A percentile compares a stretch with the other conserved stretches of the same genome.
These are phyloP conservation scores for Microctonus hyperodae DNA, from an alignment of 2,888 invertebrate species.

Conservation along the genomic window DNA sequence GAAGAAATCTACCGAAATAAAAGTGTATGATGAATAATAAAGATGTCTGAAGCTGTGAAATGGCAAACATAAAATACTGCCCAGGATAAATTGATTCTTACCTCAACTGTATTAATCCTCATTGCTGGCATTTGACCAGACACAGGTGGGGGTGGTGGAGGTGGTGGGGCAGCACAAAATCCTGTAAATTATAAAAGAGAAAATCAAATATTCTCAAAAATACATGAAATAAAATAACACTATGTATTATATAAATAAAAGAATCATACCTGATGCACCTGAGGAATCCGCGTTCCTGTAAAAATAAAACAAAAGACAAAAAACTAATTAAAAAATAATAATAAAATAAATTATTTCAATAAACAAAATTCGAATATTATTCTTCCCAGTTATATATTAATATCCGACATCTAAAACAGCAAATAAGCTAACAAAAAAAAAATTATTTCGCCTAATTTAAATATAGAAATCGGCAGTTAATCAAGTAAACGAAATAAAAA, in stretches of 20 bases:
- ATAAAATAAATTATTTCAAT: background rate
- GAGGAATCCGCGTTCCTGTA: constrained; percentile 48
- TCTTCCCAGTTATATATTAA: background rate
- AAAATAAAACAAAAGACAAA: constrained; percentile 25
- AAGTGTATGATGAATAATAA: background rate
- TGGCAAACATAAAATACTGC: constrained; percentile 19
- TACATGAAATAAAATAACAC: too few species aligned
- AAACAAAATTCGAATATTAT: background rate
- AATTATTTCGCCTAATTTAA: background rate
- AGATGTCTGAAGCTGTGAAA: background rate
- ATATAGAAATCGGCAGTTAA: background rate
- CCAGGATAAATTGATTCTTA: constrained; percentile 46
- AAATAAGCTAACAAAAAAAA: background rate
- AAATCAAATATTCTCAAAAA: too few species aligned
- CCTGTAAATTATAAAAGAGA: constrained; percentile 51
- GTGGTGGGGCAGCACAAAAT: constrained; percentile 62
- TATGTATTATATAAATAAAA: too few species aligned
- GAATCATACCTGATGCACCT: constrained; percentile 43
- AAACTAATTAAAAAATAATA: too few species aligned
- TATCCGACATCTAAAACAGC: background rate
- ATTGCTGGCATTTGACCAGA: constrained; percentile 65
- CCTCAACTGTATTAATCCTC: constrained; percentile 65
- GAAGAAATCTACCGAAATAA: background rate
- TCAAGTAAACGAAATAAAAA: background rate
- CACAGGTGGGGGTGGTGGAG: constrained; percentile 68